phyloP scores from a whole-genome alignment of 2,797 vertebrate species.

The Sparus aurata region DNA sequence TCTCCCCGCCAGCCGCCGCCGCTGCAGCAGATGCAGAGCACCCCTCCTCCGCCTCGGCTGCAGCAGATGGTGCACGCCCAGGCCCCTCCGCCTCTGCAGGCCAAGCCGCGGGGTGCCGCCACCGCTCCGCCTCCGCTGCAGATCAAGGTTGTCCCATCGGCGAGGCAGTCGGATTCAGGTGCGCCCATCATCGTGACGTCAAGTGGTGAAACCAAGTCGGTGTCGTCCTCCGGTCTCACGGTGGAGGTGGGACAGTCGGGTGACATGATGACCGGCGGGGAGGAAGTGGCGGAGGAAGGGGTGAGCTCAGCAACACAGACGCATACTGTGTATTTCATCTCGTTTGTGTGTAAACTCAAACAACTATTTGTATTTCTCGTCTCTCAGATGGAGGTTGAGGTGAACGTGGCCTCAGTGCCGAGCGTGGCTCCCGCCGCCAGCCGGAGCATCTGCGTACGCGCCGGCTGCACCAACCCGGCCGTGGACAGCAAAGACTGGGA shows the following conservation, averaged over 20 bases:
- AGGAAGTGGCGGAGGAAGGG: conserved; percentile 74
- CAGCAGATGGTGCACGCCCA: conserved; percentile 90
- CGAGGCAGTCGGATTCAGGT: conserved; percentile 76
- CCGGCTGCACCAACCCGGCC: conserved; percentile 90
- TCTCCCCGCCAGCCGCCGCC: conserved; percentile 89
- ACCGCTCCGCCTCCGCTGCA: conserved; percentile 87
- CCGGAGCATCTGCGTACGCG: conserved; percentile 88
- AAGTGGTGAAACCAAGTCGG: conserved; percentile 36
- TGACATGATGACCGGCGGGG: conserved; percentile 61
- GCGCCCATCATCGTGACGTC: conserved; percentile 83
- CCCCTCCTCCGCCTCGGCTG: conserved; percentile 85
- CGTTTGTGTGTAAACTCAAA: neutral
- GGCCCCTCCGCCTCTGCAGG: conserved; percentile 90
- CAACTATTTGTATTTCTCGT: neutral
- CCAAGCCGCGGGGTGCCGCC: conserved; percentile 82
- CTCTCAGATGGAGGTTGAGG: conserved; percentile 90
- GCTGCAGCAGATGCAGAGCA: conserved; percentile 92
- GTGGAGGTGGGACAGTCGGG: conserved; percentile 77
- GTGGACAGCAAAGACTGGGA: conserved; percentile 94
- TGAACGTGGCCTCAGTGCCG: conserved; percentile 85
- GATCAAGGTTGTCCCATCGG: conserved; percentile 87
- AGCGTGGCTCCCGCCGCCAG: conserved; percentile 60
- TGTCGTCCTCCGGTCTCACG: conserved; percentile 54
- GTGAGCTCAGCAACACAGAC: conserved; percentile 44
- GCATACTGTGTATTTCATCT: neutral